Percentiles rank a stretch among this genome's conserved stretches.
Conservation (phyloP, 2,797 vertebrate species). For the Clamator glandarius region DNA sequence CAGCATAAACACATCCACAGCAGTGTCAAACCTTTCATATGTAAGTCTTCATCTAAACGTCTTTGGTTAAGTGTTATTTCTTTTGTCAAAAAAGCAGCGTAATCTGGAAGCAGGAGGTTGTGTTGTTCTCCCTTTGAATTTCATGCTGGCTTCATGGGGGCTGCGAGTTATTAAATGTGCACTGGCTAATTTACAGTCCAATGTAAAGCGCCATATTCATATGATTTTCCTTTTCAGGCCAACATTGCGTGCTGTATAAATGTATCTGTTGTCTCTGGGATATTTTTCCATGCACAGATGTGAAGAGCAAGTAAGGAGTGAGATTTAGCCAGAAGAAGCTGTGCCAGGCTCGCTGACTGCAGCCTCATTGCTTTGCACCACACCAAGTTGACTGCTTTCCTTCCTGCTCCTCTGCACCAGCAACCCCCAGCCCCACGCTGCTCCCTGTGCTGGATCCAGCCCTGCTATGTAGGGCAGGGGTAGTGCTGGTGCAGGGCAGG, state of each 20-base stretch:
- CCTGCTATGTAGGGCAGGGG: neutral
- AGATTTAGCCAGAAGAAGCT: neutral
- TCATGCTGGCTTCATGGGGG: neutral
- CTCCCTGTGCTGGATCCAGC: neutral
- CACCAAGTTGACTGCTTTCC: neutral
- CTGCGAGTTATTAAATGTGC: neutral
- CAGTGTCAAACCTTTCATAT: conserved; percentile 99
- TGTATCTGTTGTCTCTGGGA: neutral
- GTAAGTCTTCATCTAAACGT: conserved; percentile 89
- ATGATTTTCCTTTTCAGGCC: conserved; percentile 31
- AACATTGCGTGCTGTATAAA: neutral
- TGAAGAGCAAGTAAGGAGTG: neutral
- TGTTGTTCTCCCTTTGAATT: neutral
- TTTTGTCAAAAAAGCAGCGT: neutral
- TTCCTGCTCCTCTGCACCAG: neutral
- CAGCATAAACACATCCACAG: conserved; percentile 99
- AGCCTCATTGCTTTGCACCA: rapidly evolving
- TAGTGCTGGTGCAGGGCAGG: too few species aligned
- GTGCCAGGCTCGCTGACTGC: neutral
- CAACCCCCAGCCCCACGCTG: neutral
- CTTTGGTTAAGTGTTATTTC: conserved; percentile 60
- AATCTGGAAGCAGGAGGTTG: neutral
- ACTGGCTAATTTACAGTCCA: neutral
- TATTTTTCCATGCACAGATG: neutral
- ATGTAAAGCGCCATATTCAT: neutral